Evolutionary conservation across 2,797 vertebrate species (phyloP).

Genomic region (Liasis olivaceus): DNA sequence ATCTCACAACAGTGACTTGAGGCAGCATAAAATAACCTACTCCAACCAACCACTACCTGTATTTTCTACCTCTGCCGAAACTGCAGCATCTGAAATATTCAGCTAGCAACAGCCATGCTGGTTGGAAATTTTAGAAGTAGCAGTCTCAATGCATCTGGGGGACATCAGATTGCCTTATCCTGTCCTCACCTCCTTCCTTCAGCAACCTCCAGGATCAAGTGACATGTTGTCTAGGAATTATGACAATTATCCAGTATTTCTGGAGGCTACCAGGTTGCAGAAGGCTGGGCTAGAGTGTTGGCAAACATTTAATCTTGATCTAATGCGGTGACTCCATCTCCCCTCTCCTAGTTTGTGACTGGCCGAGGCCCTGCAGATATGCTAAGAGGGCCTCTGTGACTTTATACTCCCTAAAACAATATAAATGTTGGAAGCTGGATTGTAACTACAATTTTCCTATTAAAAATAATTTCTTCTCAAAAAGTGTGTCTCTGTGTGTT

Average conservation of each 20-base stretch:
- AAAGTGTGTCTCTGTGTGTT: constrained; percentile 2
- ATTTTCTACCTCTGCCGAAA: background rate
- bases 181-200: background rate
- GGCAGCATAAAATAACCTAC: background rate
- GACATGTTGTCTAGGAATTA: background rate
- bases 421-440: background rate
- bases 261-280: background rate
- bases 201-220: background rate
- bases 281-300: background rate
- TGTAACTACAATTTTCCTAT: background rate
- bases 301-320: background rate
- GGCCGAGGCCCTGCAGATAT: no score
- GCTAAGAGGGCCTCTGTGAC: background rate
- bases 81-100: background rate
- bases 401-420: background rate
- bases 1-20: background rate
- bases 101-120: background rate
- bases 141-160: background rate
- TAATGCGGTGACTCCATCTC: background rate
- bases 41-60: background rate
- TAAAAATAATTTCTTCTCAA: background rate
- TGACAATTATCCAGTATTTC: background rate
- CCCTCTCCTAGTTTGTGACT: background rate
- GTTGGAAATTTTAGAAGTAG: background rate
- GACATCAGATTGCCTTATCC: background rate